Conservation (phyloP, 2,888 invertebrate species). For the Balanococcus diminutus region DNA sequence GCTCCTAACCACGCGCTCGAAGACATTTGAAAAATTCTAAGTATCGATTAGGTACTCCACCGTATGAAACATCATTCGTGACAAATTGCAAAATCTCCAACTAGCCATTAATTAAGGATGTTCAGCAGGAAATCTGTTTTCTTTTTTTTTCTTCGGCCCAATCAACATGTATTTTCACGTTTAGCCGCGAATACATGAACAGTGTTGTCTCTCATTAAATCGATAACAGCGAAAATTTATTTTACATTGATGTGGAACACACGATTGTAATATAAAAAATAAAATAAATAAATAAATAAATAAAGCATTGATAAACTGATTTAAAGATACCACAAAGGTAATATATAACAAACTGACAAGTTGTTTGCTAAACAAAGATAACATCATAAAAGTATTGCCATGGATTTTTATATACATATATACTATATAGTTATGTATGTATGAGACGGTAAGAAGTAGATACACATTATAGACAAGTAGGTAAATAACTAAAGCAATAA, state of each 20-base stretch:
- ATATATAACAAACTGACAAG: constrained; percentile 54
- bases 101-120: constrained; percentile 27
- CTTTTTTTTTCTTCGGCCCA: not conserved
- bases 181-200: constrained; percentile 34
- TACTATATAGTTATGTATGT: constrained; percentile 19
- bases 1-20: not conserved
- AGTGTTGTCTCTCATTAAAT: constrained; percentile 39
- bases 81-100: constrained; percentile 11
- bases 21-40: not conserved
- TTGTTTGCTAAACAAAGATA: constrained; percentile 53
- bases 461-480: constrained; percentile 52
- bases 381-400: constrained; percentile 53
- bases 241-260: constrained; percentile 42
- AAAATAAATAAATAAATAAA: constrained; percentile 40
- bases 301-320: constrained; percentile 48
- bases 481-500: constrained; percentile 54
- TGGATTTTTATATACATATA: constrained; percentile 33
- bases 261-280: constrained; percentile 43
- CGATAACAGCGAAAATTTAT: constrained; percentile 35
- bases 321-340: constrained; percentile 43
- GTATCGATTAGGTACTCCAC: not conserved
- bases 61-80: not conserved
- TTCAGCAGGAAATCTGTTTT: not conserved
- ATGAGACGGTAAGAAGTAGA: constrained; percentile 51
- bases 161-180: constrained; percentile 25